Percentiles rank a stretch among this genome's conserved stretches.
phyloP scores from a whole-genome alignment of 2,888 invertebrate genomes.

The Cheilosia vernalis region DNA sequence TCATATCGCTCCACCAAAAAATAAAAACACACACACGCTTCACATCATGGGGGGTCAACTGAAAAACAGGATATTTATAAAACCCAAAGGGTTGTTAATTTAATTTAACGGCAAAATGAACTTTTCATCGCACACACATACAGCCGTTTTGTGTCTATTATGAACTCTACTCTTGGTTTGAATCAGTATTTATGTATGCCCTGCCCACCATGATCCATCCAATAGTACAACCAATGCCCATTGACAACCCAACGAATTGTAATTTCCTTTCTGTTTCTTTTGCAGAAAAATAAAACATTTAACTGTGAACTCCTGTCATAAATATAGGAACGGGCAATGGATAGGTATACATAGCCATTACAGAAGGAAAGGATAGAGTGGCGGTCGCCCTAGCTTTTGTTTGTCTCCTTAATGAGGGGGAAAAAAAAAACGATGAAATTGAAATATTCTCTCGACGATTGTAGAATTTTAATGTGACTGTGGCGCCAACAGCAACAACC shows the following conservation, averaged over 20 bases:
- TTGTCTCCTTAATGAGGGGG: constrained; percentile 21
- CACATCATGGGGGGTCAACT: constrained; percentile 65
- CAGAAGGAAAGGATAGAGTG: not conserved
- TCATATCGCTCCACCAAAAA: constrained; percentile 13
- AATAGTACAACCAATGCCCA: constrained; percentile 16
- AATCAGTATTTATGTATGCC: constrained; percentile 42
- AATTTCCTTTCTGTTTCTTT: not conserved
- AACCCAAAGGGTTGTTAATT: constrained; percentile 73
- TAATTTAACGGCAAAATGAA: constrained; percentile 73
- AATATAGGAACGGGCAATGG: constrained; percentile 40
- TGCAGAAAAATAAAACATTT: constrained; percentile 21
- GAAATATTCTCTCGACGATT: constrained; percentile 63
- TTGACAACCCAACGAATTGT: constrained; percentile 34
- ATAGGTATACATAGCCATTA: constrained; percentile 45
- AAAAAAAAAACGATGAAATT: constrained; percentile 42
- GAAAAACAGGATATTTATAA: constrained; percentile 70
- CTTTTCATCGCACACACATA: constrained; percentile 23
- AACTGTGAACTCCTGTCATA: constrained; percentile 55
- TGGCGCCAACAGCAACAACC: constrained; percentile 66
- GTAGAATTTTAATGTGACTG: constrained; percentile 68
- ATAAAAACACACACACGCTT: constrained; percentile 18
- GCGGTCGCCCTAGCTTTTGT: constrained; percentile 18
- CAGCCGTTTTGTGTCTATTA: not conserved
- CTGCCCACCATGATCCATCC: constrained; percentile 19
- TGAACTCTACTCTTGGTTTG: constrained; percentile 2